Conservation (phyloP, 2,113 vertebrate genomes). For the Tinamus guttatus region DNA sequence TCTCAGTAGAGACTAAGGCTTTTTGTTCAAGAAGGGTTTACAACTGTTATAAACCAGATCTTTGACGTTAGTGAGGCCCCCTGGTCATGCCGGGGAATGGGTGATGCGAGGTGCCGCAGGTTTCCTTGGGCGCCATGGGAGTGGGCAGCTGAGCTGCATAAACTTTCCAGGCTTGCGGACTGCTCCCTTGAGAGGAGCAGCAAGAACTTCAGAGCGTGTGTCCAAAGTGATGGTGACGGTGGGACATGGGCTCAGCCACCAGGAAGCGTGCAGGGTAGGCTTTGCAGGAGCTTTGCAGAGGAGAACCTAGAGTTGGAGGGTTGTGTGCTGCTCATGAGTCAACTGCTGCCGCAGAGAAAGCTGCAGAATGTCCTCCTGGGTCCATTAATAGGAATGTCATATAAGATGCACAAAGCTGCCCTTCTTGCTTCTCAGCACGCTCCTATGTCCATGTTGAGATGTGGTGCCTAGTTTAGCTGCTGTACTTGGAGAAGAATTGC, state of each 20-base stretch:
- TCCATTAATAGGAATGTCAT: background rate
- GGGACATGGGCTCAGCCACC: background rate
- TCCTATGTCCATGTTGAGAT: background rate
- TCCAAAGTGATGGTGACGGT: background rate
- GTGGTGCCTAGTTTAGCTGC: background rate
- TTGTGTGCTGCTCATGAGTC: background rate
- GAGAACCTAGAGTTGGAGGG: background rate
- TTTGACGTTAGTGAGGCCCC: background rate
- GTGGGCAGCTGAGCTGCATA: background rate
- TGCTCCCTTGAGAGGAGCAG: background rate
- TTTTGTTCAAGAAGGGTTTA: background rate
- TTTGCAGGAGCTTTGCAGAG: background rate
- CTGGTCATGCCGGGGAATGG: background rate
- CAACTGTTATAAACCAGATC: background rate
- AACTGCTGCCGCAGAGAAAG: background rate
- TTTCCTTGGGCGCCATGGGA: background rate
- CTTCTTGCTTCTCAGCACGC: background rate
- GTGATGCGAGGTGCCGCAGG: background rate
- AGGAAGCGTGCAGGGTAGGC: background rate
- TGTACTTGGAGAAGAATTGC: background rate
- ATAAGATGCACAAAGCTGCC: background rate
- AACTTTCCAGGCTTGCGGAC: background rate
- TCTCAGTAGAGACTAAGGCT: background rate
- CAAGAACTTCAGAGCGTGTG: background rate
- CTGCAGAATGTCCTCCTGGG: background rate